Conservation (phyloP, 2,113 vertebrate species). For the Xerus inauris region DNA sequence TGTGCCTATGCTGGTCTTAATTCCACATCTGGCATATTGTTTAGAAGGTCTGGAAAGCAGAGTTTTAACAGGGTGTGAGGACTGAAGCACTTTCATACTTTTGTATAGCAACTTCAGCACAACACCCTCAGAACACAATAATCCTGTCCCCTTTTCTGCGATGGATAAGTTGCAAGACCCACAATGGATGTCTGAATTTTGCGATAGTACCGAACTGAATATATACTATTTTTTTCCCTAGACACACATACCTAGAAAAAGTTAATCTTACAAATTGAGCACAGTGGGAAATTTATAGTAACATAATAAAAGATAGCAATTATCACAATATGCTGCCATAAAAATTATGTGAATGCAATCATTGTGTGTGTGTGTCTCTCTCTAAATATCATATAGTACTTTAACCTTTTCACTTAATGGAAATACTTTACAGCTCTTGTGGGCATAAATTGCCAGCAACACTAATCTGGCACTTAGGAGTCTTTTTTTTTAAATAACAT, state of each 20-base stretch:
- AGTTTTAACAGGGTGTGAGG: accelerated
- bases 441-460: neutral
- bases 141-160: no score
- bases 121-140: neutral
- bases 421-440: neutral
- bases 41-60: neutral
- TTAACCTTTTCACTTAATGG: neutral
- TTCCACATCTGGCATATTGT: neutral
- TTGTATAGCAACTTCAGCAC: accelerated
- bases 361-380: neutral
- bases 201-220: neutral
- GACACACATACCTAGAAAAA: neutral
- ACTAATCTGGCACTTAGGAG: neutral
- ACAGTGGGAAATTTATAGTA: no score
- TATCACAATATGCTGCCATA: neutral
- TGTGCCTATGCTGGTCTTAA: accelerated
- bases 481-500: neutral
- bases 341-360: neutral
- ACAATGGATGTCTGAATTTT: neutral
- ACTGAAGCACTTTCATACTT: neutral
- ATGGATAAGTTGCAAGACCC: no score
- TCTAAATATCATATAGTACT: neutral
- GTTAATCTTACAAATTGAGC: neutral
- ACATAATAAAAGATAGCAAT: neutral
- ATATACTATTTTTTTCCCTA: no score